A percentile compares a stretch with the other conserved stretches of the same genome.
phyloP scores from a whole-genome alignment of 2,888 invertebrate genomes.

The Pollenia angustigena region DNA sequence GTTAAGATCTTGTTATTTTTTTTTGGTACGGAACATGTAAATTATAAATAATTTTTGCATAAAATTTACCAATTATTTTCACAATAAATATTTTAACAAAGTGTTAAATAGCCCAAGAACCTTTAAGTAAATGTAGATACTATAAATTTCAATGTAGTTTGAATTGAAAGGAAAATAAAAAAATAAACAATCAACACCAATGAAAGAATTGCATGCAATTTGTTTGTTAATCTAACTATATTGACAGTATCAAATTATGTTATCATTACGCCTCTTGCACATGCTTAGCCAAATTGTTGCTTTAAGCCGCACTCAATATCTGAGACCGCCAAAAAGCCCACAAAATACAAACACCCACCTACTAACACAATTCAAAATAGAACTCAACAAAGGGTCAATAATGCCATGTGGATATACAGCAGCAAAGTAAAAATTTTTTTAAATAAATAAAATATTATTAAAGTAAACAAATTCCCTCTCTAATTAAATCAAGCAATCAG shows the following conservation, averaged over 20 bases:
- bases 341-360: conserved; percentile 16
- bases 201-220: conserved; percentile 71
- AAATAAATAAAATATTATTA: conserved; percentile 30
- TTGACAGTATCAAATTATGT: conserved; percentile 69
- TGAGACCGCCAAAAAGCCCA: conserved; percentile 33
- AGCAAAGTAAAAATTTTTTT: conserved; percentile 4
- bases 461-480: conserved; percentile 52
- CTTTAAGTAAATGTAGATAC: conserved; percentile 13
- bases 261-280: conserved; percentile 43
- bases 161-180: conserved; percentile 8
- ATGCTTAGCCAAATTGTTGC: conserved; percentile 17
- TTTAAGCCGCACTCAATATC: conserved; percentile 40
- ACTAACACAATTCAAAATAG: conserved; percentile 9
- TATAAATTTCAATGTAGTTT: not conserved
- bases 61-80: not conserved
- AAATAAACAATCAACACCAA: conserved; percentile 44
- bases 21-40: not conserved
- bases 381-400: conserved; percentile 23
- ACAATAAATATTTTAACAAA: not conserved
- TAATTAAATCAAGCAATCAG: conserved; percentile 82
- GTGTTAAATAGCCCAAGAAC: conserved; percentile 14
- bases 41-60: no score
- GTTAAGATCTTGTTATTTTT: not conserved
- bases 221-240: conserved; percentile 43
- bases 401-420: not conserved